Percentiles rank a stretch among this genome's conserved stretches.
These are phyloP conservation scores for Drosophila eohydei DNA, from an alignment of 2,888 invertebrate genomes.

Conservation along the genomic window DNA sequence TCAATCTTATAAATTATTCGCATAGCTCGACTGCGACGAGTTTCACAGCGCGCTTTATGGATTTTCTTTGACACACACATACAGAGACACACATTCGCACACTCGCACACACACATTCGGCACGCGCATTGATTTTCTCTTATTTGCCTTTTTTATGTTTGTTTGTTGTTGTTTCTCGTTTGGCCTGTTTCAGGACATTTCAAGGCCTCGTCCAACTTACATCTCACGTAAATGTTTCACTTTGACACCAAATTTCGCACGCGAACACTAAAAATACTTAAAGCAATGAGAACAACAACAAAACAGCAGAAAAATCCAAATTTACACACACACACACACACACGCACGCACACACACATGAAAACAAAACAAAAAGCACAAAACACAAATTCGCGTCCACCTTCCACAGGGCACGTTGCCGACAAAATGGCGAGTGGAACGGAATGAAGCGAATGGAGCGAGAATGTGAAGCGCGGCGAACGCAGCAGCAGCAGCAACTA, in stretches of 20 bases:
- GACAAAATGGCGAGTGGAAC: constrained; percentile 49
- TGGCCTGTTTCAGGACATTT: constrained; percentile 59
- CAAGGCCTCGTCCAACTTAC: constrained; percentile 63
- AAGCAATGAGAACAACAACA: constrained; percentile 36
- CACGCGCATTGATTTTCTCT: constrained; percentile 73
- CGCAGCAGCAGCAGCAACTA: constrained; percentile 19
- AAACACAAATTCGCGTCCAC: constrained; percentile 34
- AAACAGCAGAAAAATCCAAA: constrained; percentile 1
- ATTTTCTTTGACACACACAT: constrained; percentile 54
- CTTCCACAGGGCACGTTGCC: constrained; percentile 55
- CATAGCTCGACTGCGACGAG: constrained; percentile 58
- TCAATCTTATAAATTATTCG: constrained; percentile 68
- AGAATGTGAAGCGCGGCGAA: constrained; percentile 33
- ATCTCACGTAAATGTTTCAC: constrained; percentile 60
- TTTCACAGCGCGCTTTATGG: constrained; percentile 65
- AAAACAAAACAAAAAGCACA: constrained; percentile 40
- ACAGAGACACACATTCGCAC: constrained; percentile 15
- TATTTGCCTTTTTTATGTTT: constrained; percentile 37
- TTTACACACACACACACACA: constrained; percentile 7
- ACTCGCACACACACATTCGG: constrained; percentile 19
- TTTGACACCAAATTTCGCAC: constrained; percentile 65
- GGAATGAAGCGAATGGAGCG: constrained; percentile 30
- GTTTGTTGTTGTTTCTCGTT: constrained; percentile 29
- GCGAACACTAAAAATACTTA: constrained; percentile 68
- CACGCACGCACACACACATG: constrained; percentile 12